Base-by-base conservation (phyloP, 2,888 invertebrate species). In the Dryomyza anilis region DNA sequence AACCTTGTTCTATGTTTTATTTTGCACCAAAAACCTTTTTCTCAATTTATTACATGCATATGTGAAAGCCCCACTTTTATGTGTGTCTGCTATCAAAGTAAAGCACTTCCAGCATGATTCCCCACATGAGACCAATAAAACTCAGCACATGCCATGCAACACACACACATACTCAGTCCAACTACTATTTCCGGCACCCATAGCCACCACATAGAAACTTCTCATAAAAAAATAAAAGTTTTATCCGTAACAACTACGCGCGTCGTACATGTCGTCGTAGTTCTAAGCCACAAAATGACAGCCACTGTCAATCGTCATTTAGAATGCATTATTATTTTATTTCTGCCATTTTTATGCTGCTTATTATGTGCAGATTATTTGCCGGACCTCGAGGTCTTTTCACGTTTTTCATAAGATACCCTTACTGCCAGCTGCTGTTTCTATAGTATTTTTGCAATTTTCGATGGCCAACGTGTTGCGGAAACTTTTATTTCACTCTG, bases 241-340 rank as follows among this genome's bases (percentile, higher is more conserved):
- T 39, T 39, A 12, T 14, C 39, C n/a, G 14, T 12, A 12, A 33
- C 33, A 33, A 33, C 33, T 33, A 6, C 39, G 39, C 39, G n/a
- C 39, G 39, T 39, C 7, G 14, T 39, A n/a, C 14, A 3, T 39
- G 3, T 7, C 39, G 39, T 43, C 4, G 43, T 19, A 43, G 43
- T 8, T 16, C 43, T 19, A n/a, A 7, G 4, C 43, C 43, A 43
- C 43, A 43, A 14, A n/a, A 14, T 25, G 23, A 25, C 23, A 25
- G n/a, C 25, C 27, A 25, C 7, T 7, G 50, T 50, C 50, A 50
- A 50, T 25, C n/a, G 50, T 27, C 50, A 50, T 50, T 50, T 50
- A n/a, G 50, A 25, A 25, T 23, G n/a, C 50, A 50, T 50, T 50
- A 50, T 50, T 50, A 50, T 50, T 50, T 50, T 50, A 50, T 50